Base-by-base conservation (phyloP, 1,140 invertebrate genomes). In the Temnothorax nylanderi region DNA sequence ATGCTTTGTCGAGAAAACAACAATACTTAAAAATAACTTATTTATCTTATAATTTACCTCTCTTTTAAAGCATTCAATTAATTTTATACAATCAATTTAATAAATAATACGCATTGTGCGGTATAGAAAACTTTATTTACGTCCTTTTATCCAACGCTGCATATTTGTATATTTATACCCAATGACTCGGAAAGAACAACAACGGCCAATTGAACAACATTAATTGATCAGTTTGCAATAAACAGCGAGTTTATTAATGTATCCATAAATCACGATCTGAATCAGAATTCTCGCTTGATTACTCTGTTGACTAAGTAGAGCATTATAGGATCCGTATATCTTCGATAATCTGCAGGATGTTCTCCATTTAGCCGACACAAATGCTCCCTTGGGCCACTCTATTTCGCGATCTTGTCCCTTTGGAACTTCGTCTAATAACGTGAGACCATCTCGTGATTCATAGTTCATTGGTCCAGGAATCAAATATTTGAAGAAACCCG, bases 291-390 rank as follows among this genome's bases (percentile, higher is more conserved):
- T 88, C 86, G 76, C 84, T 87, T 89, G 88, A 89, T 91, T 91
- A 89, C 86, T 51, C 56, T 44, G 78, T 82, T 81, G 85, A 82
- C 56, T 86, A 86, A 86, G 65, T 62, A 72, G 85, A 82, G 11
- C 49, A 81, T 69, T 82, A 75, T 71, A 62, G 65, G 77, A 81
- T 47, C 54, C 85, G 85, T 90, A 90, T 91, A 90, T 91, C 84
- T 90, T 87, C 56, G 89, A 91, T 91, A 91, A 91, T 91, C 90
- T 90, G 85, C 75, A 81, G 87, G 60, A 78, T 86, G 90, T 91
- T 90, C 88, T 91, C 90, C 74, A 89, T 88, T 91, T 87, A 80
- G 87, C 65, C 87, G 60, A 80, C 86, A 60, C 60, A 77, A 88
- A 86, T 91, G 87, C 82, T 90, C 90, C 90, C 90, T 32, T 54